Base-by-base conservation (phyloP, 2,113 vertebrate species). In the Burhinus bistriatus region DNA sequence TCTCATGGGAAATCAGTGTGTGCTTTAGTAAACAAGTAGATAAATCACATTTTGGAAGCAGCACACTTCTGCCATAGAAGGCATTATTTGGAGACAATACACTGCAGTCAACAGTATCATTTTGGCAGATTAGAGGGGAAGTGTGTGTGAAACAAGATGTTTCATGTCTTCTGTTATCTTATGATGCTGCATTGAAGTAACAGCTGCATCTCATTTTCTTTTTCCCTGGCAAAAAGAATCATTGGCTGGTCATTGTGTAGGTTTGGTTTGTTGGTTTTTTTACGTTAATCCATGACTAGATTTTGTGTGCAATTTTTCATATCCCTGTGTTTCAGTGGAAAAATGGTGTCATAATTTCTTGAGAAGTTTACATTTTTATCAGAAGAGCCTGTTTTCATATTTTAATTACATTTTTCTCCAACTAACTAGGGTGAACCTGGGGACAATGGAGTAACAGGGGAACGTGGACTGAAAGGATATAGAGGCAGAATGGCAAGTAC, bases 381-480 rank as follows among this genome's bases (percentile, higher is more conserved):
- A 80, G 38, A 34, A 71, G 38, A 88, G 12, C 16, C 8, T 40
- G 18, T 66, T 76, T 93, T 78, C 68, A 47, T 9, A 78, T 49
- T 75, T 73, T 62, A 68, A 59, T 83, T 88, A 11, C 27, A 5
- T 79, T 70, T 62, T 91, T 96, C 47, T 76, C 32, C 82, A 45
- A 38, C 76, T 83, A 51, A 85, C 59, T 82, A 97, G 92, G 95
- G 97, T 83, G 92, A 95, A 78, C 19, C 4, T 66, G 97, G 92
- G 45, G 88, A 97, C 30, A 42, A 83, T 12, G 95, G 95, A 11
- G 27, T 49, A 73, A 36, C 71, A 65, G 97, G 97, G 91, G 68
- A 95, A 52, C 3, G 1, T 14, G 95, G 95, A 58, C 85, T 72
- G 59, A 98, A 98, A 83, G 97, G 97, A 58, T 42, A 34, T 4